These are phyloP conservation scores for Pterocles orientalis DNA, from an alignment of 2,113 vertebrate species.

Conservation along the genomic window DNA sequence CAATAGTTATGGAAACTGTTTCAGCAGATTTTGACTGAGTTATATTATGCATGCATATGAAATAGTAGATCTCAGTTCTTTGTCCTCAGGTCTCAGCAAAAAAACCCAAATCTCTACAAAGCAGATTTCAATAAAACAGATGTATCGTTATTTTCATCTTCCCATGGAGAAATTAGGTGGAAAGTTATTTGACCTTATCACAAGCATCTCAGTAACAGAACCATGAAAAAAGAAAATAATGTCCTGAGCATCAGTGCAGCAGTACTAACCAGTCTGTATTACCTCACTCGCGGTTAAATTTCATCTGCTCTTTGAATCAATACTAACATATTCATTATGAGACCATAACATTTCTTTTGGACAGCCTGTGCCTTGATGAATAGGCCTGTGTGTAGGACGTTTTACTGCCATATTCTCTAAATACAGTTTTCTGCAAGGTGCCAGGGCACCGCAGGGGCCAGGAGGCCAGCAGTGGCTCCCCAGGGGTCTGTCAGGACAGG, in stretches of 20 bases:
- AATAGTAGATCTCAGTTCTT: background rate
- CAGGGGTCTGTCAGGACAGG: fast-evolving
- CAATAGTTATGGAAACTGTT: background rate
- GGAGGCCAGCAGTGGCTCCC: background rate
- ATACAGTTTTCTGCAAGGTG: background rate
- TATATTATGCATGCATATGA: background rate
- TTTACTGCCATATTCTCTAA: background rate
- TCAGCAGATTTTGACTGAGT: background rate
- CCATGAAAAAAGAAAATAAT: background rate
- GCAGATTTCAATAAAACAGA: background rate
- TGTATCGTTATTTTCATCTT: background rate
- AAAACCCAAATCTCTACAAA: background rate
- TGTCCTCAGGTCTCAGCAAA: background rate
- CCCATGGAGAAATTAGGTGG: background rate
- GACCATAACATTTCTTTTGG: background rate
- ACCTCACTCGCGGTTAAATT: background rate
- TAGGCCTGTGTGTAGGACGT: background rate
- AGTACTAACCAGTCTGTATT: background rate
- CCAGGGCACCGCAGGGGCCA: fast-evolving
- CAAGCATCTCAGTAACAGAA: background rate
- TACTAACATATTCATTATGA: background rate
- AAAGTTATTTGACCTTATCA: background rate
- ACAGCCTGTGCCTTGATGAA: background rate
- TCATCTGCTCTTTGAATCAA: background rate
- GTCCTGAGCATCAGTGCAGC: background rate